Evolutionary conservation across 2,888 invertebrate species (phyloP), one percentile per base, ranked within the genome.

Genomic region (Aelia acuminata): DNA sequence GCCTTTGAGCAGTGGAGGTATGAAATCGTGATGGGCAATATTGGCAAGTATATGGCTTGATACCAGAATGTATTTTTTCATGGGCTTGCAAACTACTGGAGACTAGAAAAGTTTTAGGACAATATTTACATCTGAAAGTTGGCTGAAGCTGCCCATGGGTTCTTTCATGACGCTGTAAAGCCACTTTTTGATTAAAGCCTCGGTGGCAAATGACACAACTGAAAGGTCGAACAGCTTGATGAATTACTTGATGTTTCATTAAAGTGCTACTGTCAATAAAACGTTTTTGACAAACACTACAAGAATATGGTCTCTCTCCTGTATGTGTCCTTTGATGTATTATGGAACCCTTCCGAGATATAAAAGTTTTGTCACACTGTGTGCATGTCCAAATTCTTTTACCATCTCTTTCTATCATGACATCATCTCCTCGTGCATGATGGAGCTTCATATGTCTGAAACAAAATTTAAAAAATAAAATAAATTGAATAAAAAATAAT

Each of bases 331-430:
- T 87, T 49, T 90, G 90, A 75, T 90, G 90, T 31, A 90, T 90
- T 20, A 90, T 89, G 18, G 90, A 90, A 49, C 90, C 93, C 89
- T 93, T 93, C 3, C 93, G 91, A 26, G 90, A 90, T 75, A 90
- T 89, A 84, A 90, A 90, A 1, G 90, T 90, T 57, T 90, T 90
- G 63, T 90, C 89, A 75, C 90, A 90, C n/a, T 89, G 89, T 53
- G 89, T 90, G 84, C 90, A 90, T 22, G 89, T 89, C 90, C 90
- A 90, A 26, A 89, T 89, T 49, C 90, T 85, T 53, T 90, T 90
- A 20, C 90, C 90, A 85, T 90, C 90, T 80, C 87, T 49, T 70
- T 90, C 90, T 10, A 89, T 89, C 84, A 89, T 89, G 15, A 89
- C 88, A 85, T 90, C 89, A 80, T 90, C 90, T 31, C 89, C 90